These are phyloP conservation scores for Rostratula benghalensis DNA, from an alignment of 2,113 vertebrate species.

Conservation along the genomic window DNA sequence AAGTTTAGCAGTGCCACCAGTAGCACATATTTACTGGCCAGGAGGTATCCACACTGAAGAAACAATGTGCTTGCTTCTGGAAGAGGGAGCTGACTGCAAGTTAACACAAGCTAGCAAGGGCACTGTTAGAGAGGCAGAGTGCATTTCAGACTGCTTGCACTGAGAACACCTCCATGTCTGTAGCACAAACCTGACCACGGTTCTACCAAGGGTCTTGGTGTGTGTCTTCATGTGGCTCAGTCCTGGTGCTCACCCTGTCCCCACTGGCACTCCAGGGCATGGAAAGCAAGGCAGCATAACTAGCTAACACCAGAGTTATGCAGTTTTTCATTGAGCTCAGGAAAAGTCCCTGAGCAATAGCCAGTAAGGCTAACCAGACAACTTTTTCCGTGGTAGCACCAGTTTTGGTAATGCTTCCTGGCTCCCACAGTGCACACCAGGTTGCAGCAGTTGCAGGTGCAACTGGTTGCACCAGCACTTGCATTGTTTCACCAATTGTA, in stretches of 20 bases:
- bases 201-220: fast-evolving
- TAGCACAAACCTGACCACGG: background rate
- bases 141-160: background rate
- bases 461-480: too few species aligned
- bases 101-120: background rate
- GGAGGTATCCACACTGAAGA: background rate
- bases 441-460: background rate
- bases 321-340: background rate
- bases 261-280: fast-evolving
- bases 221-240: background rate
- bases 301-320: background rate
- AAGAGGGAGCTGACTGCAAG: background rate
- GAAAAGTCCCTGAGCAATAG: background rate
- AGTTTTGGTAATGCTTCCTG: background rate
- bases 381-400: background rate
- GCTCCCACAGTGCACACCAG: background rate
- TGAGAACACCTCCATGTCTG: background rate
- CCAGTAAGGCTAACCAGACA: background rate
- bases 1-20: background rate
- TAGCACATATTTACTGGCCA: background rate
- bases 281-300: background rate
- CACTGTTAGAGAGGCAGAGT: background rate
- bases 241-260: background rate
- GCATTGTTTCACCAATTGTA: background rate
- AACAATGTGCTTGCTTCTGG: background rate